Evolutionary conservation across 2,113 vertebrate species (phyloP).

Genomic region (Poicephalus meyeri): DNA sequence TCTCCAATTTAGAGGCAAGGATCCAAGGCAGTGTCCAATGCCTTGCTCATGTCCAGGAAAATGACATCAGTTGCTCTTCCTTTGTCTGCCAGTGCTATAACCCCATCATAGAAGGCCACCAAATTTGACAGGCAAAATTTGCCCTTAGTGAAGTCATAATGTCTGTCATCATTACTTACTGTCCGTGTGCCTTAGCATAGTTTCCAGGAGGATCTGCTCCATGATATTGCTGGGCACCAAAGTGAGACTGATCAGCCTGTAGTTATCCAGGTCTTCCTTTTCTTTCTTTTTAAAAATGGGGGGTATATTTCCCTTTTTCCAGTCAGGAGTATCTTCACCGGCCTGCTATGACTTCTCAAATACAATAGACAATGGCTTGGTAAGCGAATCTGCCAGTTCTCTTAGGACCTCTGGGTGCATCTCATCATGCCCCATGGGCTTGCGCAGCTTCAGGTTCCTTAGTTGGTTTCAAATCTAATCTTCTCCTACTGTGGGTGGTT

Average conservation of each 20-base stretch:
- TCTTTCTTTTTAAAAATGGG: not conserved
- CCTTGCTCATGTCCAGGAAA: not conserved
- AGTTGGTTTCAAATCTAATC: not conserved
- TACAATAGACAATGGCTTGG: not conserved
- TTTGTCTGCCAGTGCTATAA: not conserved
- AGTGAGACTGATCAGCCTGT: not conserved
- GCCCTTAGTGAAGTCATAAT: not conserved
- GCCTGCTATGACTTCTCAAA: not conserved
- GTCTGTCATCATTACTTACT: not conserved
- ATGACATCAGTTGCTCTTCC: not conserved
- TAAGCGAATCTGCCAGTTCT: not conserved
- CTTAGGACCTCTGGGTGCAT: not conserved
- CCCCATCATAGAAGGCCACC: not conserved
- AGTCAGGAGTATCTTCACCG: not conserved
- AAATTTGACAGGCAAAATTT: not conserved
- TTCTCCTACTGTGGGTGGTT: not conserved
- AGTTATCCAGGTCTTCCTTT: not conserved
- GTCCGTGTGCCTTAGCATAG: not conserved
- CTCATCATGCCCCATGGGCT: not conserved
- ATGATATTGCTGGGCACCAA: not conserved
- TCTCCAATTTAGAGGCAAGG: not conserved
- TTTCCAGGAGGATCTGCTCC: not conserved
- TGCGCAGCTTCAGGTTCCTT: not conserved
- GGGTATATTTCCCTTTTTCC: not conserved
- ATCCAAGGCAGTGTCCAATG: not conserved